These are phyloP conservation scores for Heterotilapia buettikoferi DNA, from an alignment of 2,113 vertebrate species.

Conservation along the genomic window DNA sequence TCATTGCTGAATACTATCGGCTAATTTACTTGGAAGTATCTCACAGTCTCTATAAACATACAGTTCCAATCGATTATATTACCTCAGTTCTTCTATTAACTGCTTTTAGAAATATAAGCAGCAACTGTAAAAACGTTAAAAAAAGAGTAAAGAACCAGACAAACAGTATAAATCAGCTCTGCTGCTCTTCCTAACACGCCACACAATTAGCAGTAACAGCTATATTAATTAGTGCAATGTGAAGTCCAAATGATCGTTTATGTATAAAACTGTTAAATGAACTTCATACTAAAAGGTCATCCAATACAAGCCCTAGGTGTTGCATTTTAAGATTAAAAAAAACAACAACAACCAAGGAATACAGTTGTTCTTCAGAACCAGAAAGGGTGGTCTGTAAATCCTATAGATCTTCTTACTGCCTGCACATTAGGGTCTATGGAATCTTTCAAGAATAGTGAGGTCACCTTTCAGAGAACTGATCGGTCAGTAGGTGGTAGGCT, in stretches of 20 bases:
- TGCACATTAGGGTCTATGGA: rapidly evolving
- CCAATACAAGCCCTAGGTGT: not conserved
- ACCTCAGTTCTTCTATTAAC: not conserved
- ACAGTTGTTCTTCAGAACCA: not conserved
- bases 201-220: not conserved
- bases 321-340: not conserved
- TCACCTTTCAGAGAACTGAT: not conserved
- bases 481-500: not conserved
- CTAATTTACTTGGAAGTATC: not conserved
- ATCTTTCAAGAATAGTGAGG: not conserved
- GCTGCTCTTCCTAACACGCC: not conserved
- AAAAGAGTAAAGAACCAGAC: not conserved
- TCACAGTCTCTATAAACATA: not conserved
- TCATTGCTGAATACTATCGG: not conserved
- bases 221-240: not conserved
- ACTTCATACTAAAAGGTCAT: not conserved
- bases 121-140: not conserved
- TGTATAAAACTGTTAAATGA: not conserved
- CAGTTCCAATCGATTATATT: not conserved
- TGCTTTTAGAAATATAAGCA: not conserved
- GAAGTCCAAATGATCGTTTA: not conserved
- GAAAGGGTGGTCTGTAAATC: not conserved
- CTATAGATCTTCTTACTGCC: not conserved
- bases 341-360: not conserved
- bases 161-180: not conserved